Conservation (phyloP, 2,888 invertebrate genomes). For the Maniola hyperantus region DNA sequence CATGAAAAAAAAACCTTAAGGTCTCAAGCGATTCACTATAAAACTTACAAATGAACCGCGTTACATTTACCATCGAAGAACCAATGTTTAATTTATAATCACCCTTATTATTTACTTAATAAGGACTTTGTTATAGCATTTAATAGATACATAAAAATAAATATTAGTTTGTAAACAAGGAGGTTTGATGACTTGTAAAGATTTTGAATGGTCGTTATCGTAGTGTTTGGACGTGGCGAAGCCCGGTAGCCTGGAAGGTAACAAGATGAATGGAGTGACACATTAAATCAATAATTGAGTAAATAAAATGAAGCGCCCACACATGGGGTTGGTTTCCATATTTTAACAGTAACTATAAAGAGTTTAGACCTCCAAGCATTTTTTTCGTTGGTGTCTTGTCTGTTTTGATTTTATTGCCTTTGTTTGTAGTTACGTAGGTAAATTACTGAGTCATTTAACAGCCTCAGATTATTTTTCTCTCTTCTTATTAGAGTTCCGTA, state of each 20-base stretch:
- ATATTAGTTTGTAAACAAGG: constrained; percentile 29
- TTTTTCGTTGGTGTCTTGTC: background rate
- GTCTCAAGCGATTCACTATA: constrained; percentile 71
- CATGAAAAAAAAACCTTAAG: constrained; percentile 47
- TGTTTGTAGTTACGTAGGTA: background rate
- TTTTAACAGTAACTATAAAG: constrained; percentile 27
- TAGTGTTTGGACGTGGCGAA: constrained; percentile 52
- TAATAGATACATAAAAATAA: constrained; percentile 12
- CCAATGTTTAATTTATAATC: constrained; percentile 33
- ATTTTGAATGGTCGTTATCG: constrained; percentile 55
- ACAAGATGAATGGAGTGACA: constrained; percentile 68
- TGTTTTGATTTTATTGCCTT: background rate
- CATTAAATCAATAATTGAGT: constrained; percentile 65
- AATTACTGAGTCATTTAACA: background rate
- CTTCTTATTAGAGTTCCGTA: too few relatives aligned
- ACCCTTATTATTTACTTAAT: constrained; percentile 43
- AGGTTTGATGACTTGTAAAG: constrained; percentile 56
- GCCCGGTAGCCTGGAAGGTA: constrained; percentile 68
- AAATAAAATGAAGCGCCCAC: constrained; percentile 69
- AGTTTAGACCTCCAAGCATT: background rate
- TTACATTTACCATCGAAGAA: constrained; percentile 32
- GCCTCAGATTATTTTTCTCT: background rate
- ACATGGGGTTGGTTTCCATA: constrained; percentile 51
- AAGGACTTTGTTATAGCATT: constrained; percentile 43
- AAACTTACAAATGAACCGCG: constrained; percentile 50